phyloP scores from a whole-genome alignment of 2,888 invertebrate genomes.

The Volucella zonaria region DNA sequence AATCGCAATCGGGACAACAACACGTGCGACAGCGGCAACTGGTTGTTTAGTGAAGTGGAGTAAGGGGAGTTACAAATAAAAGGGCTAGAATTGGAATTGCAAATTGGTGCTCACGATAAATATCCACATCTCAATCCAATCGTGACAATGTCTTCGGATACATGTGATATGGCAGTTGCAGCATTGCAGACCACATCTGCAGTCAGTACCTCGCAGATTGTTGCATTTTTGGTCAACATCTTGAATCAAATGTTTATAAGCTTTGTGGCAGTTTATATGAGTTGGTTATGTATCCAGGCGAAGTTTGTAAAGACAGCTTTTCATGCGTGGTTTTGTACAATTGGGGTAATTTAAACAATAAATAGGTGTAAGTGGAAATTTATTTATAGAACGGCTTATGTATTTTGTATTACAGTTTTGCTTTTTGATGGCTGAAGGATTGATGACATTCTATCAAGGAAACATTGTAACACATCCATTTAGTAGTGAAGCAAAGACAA shows the following conservation, averaged over 20 bases:
- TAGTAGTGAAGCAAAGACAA: slow-evolving; percentile 54
- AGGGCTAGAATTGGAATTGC: slow-evolving; percentile 40
- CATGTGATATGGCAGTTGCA: slow-evolving; percentile 45
- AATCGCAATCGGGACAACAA: not conserved
- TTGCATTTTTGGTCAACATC: slow-evolving; percentile 67
- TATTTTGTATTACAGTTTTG: slow-evolving; percentile 74
- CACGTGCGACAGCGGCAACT: not conserved
- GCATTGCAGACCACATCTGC: slow-evolving; percentile 2
- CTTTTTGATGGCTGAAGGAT: slow-evolving; percentile 72
- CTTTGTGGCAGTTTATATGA: slow-evolving; percentile 75
- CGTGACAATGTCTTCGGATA: slow-evolving; percentile 53
- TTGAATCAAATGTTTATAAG: slow-evolving; percentile 75
- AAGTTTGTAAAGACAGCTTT: slow-evolving; percentile 79
- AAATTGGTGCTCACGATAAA: slow-evolving; percentile 10
- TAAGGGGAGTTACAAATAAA: slow-evolving; percentile 5
- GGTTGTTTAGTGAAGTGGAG: too few relatives aligned
- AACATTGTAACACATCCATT: slow-evolving; percentile 60
- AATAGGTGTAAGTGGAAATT: not conserved
- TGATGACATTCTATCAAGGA: slow-evolving; percentile 71
- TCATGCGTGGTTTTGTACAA: slow-evolving; percentile 80
- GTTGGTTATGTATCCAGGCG: slow-evolving; percentile 77
- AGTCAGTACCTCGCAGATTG: slow-evolving; percentile 46
- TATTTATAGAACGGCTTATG: not conserved
- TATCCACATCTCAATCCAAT: slow-evolving; percentile 12
- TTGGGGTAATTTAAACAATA: slow-evolving; percentile 78